Evolutionary conservation across 2,888 invertebrate species (phyloP), one percentile per base, ranked within the genome.

Genomic region (Ectemnius continuus): DNA sequence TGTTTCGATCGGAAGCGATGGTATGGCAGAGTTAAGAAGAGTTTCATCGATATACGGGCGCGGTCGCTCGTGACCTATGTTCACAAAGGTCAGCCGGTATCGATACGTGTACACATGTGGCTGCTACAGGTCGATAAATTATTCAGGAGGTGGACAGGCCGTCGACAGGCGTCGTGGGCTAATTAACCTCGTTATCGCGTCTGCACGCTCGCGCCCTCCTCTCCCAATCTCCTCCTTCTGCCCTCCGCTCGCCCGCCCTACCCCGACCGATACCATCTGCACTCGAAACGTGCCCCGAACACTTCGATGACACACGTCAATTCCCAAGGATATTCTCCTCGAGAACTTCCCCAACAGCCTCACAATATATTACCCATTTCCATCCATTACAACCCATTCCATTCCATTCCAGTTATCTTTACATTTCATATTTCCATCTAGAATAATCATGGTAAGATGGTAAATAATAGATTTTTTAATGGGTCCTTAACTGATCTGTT

Each of bases 151-250:
- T 63, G 68, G 74, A 78, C 78, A 74, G 67, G 62, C 75, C 72
- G 75, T 36, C 75, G 78, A 78, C 78, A 79, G 72, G 79, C 79
- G 73, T 75, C 70, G 70, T 65, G 66, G 65, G 76, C 73, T 79
- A 79, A 79, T 79, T 79, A 79, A 79, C 79, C 79, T 79, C 73
- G 79, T 79, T 79, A 79, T 79, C 76, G 66, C 68, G 70, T 73
- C 65, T 26, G 61, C 78, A 75, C 67, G 65, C 67, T 67, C 70
- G 67, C 36, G 70, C 62, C 61, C 14, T 52, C 4, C 47, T 47
- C 13, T 47, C 3, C 16, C 52, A 14, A 14, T 13, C 52, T 13
- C 52, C 52, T 14, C n/a, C 52, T 52, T 2, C 52, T 52, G 6
- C 48, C 64, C 48, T 47, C 36, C 36, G 36, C 36, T 28, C 62